Evolutionary conservation across 1,140 invertebrate species (phyloP).

Genomic region (Panagrolaimus sp.): DNA sequence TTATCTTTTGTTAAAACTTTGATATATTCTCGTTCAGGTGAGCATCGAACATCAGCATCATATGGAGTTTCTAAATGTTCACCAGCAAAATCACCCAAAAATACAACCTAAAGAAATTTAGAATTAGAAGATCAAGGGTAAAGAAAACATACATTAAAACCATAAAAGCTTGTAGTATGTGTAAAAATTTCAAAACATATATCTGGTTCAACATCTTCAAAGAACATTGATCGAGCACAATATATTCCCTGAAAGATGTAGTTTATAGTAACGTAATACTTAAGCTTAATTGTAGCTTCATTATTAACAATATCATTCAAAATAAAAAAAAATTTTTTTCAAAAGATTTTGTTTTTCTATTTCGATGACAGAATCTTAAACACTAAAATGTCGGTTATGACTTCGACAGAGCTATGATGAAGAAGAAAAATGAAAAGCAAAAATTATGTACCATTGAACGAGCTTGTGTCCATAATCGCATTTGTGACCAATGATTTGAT

Average conservation of each 20-base stretch:
- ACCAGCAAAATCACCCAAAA: slow-evolving; percentile 38
- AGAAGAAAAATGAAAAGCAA: too few species aligned
- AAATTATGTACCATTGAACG: too few species aligned
- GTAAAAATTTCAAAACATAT: slow-evolving; percentile 96
- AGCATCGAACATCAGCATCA: slow-evolving; percentile 27
- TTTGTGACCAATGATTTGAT: slow-evolving; percentile 1
- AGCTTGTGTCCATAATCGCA: slow-evolving; percentile 94
- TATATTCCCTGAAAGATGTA: too few species aligned
- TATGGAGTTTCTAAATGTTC: slow-evolving; percentile 28
- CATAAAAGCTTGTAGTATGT: slow-evolving; percentile 90
- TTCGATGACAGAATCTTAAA: too few species aligned
- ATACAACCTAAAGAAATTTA: slow-evolving; percentile 25
- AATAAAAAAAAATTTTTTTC: too few species aligned
- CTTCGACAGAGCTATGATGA: too few species aligned
- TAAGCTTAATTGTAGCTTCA: too few species aligned
- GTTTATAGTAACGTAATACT: too few species aligned
- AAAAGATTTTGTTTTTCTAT: too few species aligned
- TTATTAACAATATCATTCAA: too few species aligned
- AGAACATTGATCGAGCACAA: slow-evolving; percentile 78
- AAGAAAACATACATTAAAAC: slow-evolving; percentile 70
- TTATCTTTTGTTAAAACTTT: slow-evolving; percentile 82
- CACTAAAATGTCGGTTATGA: too few species aligned
- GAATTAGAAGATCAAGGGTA: slow-evolving; percentile 1
- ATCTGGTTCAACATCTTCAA: slow-evolving; percentile 66
- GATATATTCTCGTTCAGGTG: slow-evolving; percentile 59